These are phyloP conservation scores for Saguinus midas DNA, from an alignment of 2,113 vertebrate species.

Conservation along the genomic window DNA sequence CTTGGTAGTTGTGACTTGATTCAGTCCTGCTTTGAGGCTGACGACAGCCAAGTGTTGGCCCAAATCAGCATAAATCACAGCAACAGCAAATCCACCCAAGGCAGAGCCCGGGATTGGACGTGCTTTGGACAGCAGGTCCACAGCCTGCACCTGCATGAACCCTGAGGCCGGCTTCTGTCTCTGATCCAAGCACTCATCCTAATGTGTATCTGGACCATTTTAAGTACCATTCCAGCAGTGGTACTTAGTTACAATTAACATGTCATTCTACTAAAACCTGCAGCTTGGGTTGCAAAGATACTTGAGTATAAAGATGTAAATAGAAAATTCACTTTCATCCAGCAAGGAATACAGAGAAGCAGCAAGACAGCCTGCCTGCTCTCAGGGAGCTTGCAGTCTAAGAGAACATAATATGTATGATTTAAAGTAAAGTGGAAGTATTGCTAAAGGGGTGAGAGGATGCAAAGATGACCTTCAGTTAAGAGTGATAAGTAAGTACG, in stretches of 20 bases:
- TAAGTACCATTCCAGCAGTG: neutral
- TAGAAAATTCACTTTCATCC: neutral
- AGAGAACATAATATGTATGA: neutral
- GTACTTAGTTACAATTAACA: rapidly evolving
- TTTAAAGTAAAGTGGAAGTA: no score
- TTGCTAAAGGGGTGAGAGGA: neutral
- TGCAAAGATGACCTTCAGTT: neutral
- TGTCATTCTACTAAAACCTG: neutral
- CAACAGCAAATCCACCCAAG: no score
- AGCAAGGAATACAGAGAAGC: neutral
- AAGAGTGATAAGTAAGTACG: neutral
- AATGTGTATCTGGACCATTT: neutral
- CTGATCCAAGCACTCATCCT: rapidly evolving
- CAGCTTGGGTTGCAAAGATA: neutral
- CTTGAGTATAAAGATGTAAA: neutral
- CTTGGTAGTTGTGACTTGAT: neutral
- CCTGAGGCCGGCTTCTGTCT: rapidly evolving
- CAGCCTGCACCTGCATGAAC: neutral
- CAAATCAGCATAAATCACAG: neutral
- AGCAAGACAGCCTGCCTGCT: neutral
- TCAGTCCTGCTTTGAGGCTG: neutral
- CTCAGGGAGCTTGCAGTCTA: rapidly evolving
- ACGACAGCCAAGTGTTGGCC: neutral
- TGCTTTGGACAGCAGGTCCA: neutral
- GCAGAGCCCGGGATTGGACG: rapidly evolving